A percentile compares a stretch with the other conserved stretches of the same genome.
These are phyloP conservation scores for Trichogramma dendrolimi DNA, from an alignment of 2,888 invertebrate species.

Conservation along the genomic window DNA sequence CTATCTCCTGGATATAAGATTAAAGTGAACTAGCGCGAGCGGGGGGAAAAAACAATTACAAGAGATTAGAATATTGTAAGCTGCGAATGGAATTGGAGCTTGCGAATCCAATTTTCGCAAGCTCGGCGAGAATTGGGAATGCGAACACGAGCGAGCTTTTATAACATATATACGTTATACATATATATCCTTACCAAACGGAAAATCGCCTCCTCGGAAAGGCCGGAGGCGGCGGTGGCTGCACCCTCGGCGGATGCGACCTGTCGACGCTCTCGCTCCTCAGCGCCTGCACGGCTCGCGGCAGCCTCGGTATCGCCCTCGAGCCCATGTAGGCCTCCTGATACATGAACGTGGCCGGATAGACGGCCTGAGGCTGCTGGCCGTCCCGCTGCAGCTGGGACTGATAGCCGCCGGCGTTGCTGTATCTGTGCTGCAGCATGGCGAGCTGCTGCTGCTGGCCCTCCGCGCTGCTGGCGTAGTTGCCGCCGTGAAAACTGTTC, in stretches of 20 bases:
- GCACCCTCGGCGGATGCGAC: slow-evolving; percentile 38
- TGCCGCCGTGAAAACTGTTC: slow-evolving; percentile 53
- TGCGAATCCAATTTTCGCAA: no score
- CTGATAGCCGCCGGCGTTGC: slow-evolving; percentile 33
- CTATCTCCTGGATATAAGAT: no score
- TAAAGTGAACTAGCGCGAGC: not conserved
- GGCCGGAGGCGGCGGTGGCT: slow-evolving; percentile 48
- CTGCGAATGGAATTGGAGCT: no score
- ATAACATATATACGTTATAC: not conserved
- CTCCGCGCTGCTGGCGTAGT: slow-evolving; percentile 36
- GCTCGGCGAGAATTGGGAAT: no score
- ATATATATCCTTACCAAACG: slow-evolving; percentile 50
- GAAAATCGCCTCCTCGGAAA: slow-evolving; percentile 52
- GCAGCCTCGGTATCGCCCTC: slow-evolving; percentile 30
- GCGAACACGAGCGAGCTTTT: not conserved
- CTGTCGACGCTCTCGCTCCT: slow-evolving; percentile 49
- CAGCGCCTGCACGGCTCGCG: slow-evolving; percentile 47
- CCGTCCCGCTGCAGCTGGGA: slow-evolving; percentile 32
- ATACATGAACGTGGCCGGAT: slow-evolving; percentile 6
- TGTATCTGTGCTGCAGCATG: not conserved
- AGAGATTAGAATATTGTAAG: no score
- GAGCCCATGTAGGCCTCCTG: slow-evolving; percentile 33
- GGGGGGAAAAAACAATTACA: not conserved
- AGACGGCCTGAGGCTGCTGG: slow-evolving; percentile 9
- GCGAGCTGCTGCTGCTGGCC: slow-evolving; percentile 26